Evolutionary conservation across 2,113 vertebrate species (phyloP).

Genomic region (Tachysurus fulvidraco): DNA sequence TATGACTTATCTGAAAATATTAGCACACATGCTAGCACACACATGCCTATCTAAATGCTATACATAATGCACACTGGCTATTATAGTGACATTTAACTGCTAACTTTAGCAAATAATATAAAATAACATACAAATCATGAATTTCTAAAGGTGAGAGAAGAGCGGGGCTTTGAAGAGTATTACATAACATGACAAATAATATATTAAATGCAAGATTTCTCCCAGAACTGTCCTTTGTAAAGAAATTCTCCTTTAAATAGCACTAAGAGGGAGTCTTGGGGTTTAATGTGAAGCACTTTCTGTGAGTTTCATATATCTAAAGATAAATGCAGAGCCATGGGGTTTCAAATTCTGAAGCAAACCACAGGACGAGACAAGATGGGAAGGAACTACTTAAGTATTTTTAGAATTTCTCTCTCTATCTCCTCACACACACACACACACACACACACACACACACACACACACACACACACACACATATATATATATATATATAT

Average conservation of each 20-base stretch:
- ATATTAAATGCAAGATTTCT: background rate
- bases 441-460: background rate
- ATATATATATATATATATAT: too few relatives aligned
- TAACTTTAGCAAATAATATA: background rate
- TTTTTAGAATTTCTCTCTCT: background rate
- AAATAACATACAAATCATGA: background rate
- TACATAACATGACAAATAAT: background rate
- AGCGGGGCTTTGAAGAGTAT: background rate
- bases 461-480: background rate
- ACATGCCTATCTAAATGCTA: background rate
- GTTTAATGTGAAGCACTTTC: constrained; percentile 10
- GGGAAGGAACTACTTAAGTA: constrained; percentile 7
- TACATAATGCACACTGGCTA: background rate
- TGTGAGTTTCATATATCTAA: constrained; percentile 1
- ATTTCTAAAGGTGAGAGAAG: background rate
- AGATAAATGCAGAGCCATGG: constrained; percentile 31
- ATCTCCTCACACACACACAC: background rate
- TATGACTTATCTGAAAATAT: background rate
- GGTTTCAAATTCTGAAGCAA: constrained; percentile 19
- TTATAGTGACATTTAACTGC: background rate
- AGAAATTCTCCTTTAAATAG: background rate
- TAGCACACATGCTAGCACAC: background rate
- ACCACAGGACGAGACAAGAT: constrained; percentile 2
- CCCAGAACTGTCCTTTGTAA: background rate
- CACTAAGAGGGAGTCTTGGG: background rate